Conservation (phyloP, 1,140 invertebrate species). For the Ceratitis capitata region DNA sequence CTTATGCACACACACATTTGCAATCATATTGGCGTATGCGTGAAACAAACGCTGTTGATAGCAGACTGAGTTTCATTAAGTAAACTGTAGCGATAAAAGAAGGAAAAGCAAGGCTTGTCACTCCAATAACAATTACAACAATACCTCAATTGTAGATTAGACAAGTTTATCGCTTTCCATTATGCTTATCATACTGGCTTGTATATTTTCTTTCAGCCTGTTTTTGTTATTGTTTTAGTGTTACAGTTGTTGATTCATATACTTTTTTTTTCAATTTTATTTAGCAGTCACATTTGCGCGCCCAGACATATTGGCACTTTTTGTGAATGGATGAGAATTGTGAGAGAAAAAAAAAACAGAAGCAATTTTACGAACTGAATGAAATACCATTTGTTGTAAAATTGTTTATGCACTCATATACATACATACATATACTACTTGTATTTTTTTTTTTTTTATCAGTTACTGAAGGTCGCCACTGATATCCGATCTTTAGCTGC, state of each 20-base stretch:
- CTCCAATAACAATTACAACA: neutral
- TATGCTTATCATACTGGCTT: conserved; percentile 11
- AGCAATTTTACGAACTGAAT: neutral
- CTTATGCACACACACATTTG: no score
- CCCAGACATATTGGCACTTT: conserved; percentile 25
- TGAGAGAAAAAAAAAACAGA: neutral
- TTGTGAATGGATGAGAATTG: neutral
- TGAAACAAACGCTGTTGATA: neutral
- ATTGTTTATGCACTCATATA: no score
- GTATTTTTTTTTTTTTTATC: conserved; percentile 15
- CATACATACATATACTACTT: neutral
- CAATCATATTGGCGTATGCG: no score
- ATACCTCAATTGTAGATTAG: neutral
- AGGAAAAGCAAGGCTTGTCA: neutral
- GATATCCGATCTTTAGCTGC: conserved; percentile 15
- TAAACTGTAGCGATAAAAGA: conserved; percentile 20
- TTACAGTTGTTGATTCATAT: neutral
- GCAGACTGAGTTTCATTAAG: conserved; percentile 21
- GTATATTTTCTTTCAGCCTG: neutral
- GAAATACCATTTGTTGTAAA: neutral
- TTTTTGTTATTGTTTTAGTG: conserved; percentile 9
- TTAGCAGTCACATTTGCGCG: neutral
- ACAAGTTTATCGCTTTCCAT: conserved; percentile 19
- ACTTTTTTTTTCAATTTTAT: neutral
- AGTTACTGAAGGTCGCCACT: neutral